These are phyloP conservation scores for Gymnorhina tibicen DNA, from an alignment of 2,113 vertebrate species.

Conservation along the genomic window DNA sequence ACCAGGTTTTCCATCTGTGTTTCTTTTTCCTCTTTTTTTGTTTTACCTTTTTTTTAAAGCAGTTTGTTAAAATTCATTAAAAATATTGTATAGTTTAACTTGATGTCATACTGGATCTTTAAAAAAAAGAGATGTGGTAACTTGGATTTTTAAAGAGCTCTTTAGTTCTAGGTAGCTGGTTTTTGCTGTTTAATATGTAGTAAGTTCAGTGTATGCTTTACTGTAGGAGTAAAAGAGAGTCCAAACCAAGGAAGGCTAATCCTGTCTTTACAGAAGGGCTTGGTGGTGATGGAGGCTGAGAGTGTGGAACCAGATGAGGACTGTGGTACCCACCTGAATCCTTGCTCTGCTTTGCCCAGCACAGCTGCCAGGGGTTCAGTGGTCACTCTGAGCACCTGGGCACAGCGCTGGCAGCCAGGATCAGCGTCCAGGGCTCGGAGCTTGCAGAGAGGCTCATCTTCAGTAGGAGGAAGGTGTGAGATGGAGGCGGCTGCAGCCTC, in stretches of 20 bases:
- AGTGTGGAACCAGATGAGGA: neutral
- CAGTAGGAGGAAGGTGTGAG: neutral
- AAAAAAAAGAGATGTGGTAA: conserved; percentile 17
- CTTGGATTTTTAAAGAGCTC: conserved; percentile 55
- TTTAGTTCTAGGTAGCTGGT: conserved; percentile 60
- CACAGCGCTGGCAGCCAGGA: neutral
- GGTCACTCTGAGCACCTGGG: neutral
- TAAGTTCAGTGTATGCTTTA: conserved; percentile 53
- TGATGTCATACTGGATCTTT: conserved; percentile 57
- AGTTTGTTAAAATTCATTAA: conserved; percentile 69
- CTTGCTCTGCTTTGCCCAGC: neutral
- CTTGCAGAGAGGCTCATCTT: neutral
- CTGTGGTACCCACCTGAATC: neutral
- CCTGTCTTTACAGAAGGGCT: neutral
- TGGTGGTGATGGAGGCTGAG: neutral
- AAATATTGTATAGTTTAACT: conserved; percentile 68
- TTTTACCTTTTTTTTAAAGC: conserved; percentile 46
- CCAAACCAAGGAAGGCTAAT: neutral
- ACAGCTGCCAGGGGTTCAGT: neutral
- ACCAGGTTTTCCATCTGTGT: conserved; percentile 17
- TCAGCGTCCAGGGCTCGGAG: neutral
- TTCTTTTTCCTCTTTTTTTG: neutral
- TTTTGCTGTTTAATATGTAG: conserved; percentile 59
- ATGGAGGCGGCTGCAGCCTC: neutral
- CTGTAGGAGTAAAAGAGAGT: conserved; percentile 53